phyloP scores from a whole-genome alignment of 2,888 invertebrate species.

The Chloromyia formosa region DNA sequence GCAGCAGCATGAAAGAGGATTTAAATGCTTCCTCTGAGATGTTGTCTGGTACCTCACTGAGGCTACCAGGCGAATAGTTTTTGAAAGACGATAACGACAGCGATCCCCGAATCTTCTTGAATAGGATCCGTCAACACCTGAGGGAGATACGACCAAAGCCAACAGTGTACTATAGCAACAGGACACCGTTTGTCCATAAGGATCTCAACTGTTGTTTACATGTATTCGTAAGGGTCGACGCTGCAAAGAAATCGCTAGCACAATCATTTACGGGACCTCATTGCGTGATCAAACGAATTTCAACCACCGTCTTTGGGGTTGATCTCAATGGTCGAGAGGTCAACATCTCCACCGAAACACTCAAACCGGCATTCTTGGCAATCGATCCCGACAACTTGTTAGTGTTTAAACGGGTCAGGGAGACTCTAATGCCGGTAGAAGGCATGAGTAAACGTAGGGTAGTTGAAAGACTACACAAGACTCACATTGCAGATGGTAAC shows the following conservation, averaged over 20 bases:
- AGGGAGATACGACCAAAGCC: neutral
- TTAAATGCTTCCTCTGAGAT: neutral
- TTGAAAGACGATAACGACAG: too few relatives aligned
- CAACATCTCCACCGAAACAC: neutral
- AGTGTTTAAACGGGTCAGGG: too few relatives aligned
- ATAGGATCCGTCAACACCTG: too few relatives aligned
- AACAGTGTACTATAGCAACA: neutral
- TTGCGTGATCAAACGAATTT: neutral
- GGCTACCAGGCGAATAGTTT: neutral
- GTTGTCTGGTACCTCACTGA: neutral
- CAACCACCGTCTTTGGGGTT: neutral
- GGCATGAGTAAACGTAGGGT: too few relatives aligned
- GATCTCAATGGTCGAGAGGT: neutral
- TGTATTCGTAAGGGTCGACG: neutral
- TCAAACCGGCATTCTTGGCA: neutral
- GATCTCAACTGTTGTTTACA: neutral
- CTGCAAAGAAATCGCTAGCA: neutral
- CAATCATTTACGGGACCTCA: neutral
- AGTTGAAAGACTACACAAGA: too few relatives aligned
- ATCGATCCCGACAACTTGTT: neutral
- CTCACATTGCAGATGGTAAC: too few relatives aligned
- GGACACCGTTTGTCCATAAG: neutral
- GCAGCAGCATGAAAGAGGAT: too few relatives aligned
- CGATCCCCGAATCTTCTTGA: too few relatives aligned
- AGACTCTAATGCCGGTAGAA: too few relatives aligned